Evolutionary conservation across 2,888 invertebrate species (phyloP).

Genomic region (Junonia oenone): DNA sequence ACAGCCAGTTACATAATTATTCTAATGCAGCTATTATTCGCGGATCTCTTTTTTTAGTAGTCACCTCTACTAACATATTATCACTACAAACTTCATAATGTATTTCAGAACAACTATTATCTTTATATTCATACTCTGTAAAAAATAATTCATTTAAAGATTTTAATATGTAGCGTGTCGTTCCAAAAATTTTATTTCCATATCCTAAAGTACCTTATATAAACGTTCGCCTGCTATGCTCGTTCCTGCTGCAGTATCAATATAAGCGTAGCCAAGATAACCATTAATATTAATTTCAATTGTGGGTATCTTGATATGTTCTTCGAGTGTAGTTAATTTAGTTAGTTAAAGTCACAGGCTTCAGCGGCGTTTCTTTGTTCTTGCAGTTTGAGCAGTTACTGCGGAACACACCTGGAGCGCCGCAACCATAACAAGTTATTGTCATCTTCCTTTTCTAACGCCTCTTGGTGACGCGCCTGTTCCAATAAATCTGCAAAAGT

Average conservation of each 20-base stretch:
- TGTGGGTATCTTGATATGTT: not conserved
- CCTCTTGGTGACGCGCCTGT: not conserved
- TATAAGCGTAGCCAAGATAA: not conserved
- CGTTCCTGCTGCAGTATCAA: not conserved
- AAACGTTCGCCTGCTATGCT: no score
- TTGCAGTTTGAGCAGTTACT: constrained; percentile 2
- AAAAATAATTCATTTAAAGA: no score
- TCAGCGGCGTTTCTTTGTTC: not conserved
- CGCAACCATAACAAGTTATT: constrained; percentile 1
- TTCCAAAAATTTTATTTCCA: no score
- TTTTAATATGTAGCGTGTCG: no score
- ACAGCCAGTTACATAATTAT: no score
- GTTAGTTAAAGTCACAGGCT: constrained; percentile 2
- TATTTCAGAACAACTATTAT: no score
- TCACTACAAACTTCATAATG: no score
- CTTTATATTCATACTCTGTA: no score
- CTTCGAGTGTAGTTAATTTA: not conserved
- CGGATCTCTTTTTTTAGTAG: no score
- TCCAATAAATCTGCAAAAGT: not conserved
- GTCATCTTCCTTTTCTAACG: not conserved
- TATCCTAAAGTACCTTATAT: no score
- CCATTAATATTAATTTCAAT: not conserved
- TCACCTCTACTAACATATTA: no score
- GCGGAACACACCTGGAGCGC: not conserved
- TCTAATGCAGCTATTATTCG: no score